Percentiles rank a stretch among this genome's conserved stretches.
These are phyloP conservation scores for Sterna hirundo DNA, from an alignment of 2,113 vertebrate species.

Conservation along the genomic window DNA sequence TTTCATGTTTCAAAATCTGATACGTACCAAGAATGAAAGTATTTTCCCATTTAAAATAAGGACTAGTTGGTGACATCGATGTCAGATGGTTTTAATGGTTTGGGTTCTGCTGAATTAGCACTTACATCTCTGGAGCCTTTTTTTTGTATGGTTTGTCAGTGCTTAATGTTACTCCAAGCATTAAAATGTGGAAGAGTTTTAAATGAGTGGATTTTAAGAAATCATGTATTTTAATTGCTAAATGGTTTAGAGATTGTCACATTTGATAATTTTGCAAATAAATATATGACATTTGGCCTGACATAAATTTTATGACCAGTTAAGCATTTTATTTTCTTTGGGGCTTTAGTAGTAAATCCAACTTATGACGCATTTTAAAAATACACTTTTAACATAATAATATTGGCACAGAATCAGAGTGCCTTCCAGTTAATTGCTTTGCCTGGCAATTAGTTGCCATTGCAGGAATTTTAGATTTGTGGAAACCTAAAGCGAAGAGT, in stretches of 20 bases:
- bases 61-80: not conserved
- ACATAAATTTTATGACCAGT: not conserved
- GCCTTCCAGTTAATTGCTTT: not conserved
- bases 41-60: not conserved
- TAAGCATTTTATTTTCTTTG: not conserved
- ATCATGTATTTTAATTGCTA: not conserved
- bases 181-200: not conserved
- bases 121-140: not conserved
- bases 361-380: not conserved
- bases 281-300: not conserved
- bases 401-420: not conserved
- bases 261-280: not conserved
- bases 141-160: not conserved
- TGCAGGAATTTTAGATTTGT: not conserved
- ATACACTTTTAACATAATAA: not conserved
- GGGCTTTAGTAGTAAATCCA: not conserved
- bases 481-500: not conserved
- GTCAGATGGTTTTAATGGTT: not conserved
- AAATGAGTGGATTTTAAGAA: not conserved
- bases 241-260: not conserved
- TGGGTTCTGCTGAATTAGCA: not conserved
- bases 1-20: not conserved
- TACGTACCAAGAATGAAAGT: not conserved
- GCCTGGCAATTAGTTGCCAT: not conserved
- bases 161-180: not conserved